Evolutionary conservation across 23 tunicate genomes (phyloP).

Genomic region (Phallusia fumigata): DNA sequence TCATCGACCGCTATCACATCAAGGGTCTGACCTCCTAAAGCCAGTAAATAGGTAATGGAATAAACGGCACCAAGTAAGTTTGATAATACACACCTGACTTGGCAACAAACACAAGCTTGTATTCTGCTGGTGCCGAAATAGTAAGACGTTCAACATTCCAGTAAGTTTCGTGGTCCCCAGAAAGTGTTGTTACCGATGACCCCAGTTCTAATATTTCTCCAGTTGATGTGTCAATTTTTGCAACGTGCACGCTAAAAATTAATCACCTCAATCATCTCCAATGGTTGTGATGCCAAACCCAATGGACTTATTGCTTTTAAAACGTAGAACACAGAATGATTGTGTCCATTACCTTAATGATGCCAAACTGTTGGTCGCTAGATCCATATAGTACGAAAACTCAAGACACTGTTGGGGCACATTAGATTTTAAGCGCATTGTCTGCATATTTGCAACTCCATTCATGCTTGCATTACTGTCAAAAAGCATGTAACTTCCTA

Average conservation of each 20-base stretch:
- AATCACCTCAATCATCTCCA: too few species aligned
- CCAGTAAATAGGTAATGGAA: too few species aligned
- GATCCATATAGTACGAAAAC: constrained; percentile 70
- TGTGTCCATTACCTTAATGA: constrained; percentile 32
- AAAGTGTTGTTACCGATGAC: constrained; percentile 9
- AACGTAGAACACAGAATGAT: background rate
- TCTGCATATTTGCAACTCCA: constrained; percentile 32
- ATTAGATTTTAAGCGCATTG: constrained; percentile 64
- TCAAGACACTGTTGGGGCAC: constrained; percentile 62
- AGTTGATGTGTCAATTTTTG: constrained; percentile 31
- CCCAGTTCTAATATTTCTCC: constrained; percentile 46
- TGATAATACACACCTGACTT: constrained; percentile 22
- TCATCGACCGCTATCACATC: constrained; percentile 90
- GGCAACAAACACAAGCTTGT: constrained; percentile 56
- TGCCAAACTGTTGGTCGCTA: constrained; percentile 44
- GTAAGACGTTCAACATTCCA: constrained; percentile 73
- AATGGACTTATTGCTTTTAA: too few species aligned
- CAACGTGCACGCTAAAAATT: constrained; percentile 53
- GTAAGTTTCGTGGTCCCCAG: constrained; percentile 52
- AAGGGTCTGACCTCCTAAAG: background rate
- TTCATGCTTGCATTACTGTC: constrained; percentile 32
- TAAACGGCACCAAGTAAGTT: background rate
- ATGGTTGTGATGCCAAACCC: too few species aligned
- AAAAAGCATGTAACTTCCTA: constrained; percentile 84
- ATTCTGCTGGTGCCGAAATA: constrained; percentile 37